A percentile compares a stretch with the other conserved stretches of the same genome.
phyloP scores from a whole-genome alignment of 2,888 invertebrate genomes.

The Leptinotarsa tumamoca region DNA sequence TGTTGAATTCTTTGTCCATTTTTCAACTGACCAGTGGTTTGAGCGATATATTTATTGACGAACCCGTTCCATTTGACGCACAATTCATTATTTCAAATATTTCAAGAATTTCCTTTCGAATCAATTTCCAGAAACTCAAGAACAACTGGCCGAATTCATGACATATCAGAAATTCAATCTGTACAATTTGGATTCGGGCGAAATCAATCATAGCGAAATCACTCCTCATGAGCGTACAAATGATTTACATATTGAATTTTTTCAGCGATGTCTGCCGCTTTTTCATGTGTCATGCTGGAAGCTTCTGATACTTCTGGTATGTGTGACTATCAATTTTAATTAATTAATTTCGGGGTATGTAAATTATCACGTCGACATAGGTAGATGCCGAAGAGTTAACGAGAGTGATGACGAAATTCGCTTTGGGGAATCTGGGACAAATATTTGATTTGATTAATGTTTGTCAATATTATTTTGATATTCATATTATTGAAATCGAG shows the following conservation, averaged over 20 bases:
- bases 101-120: no score
- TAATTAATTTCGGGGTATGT: slow-evolving; percentile 4
- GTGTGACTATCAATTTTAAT: slow-evolving; percentile 6
- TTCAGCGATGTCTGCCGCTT: slow-evolving; percentile 2
- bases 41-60: no score
- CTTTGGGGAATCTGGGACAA: background rate
- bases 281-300: slow-evolving; percentile 9
- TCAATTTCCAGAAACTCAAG: background rate
- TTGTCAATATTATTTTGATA: background rate
- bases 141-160: background rate
- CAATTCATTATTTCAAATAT: no score
- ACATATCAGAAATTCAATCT: background rate
- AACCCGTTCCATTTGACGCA: no score
- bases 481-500: background rate
- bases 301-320: slow-evolving; percentile 7
- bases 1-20: no score
- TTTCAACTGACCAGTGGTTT: no score
- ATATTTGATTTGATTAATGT: background rate
- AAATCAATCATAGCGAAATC: slow-evolving; percentile 1
- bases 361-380: slow-evolving; percentile 4
- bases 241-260: slow-evolving; percentile 7
- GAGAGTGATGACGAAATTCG: slow-evolving; percentile 2
- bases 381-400: background rate
- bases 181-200: background rate
- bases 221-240: slow-evolving; percentile 4